Evolutionary conservation across 2,797 vertebrate species (phyloP).

Genomic region (Myotis vivesi): DNA sequence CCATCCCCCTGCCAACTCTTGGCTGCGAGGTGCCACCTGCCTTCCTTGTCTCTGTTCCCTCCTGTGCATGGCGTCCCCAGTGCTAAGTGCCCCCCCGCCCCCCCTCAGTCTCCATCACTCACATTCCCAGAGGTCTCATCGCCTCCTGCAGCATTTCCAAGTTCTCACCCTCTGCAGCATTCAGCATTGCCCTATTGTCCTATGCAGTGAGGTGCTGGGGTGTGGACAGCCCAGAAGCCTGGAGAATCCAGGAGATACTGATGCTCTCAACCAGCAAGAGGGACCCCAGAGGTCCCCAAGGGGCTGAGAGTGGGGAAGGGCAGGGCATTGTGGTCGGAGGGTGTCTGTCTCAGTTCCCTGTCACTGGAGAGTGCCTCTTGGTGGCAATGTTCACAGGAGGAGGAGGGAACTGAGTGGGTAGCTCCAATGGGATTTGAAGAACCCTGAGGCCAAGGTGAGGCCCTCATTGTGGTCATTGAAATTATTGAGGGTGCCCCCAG

Average conservation of each 20-base stretch:
- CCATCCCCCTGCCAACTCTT: not conserved
- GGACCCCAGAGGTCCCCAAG: not conserved
- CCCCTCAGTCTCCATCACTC: not conserved
- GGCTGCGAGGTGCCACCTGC: not conserved
- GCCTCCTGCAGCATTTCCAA: not conserved
- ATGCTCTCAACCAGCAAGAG: not conserved
- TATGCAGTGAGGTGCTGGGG: accelerated
- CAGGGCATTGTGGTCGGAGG: not conserved
- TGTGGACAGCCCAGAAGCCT: not conserved
- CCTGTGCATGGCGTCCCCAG: not conserved
- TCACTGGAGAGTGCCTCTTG: not conserved
- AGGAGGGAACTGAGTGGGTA: too few species aligned
- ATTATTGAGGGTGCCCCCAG: not conserved
- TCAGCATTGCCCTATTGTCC: not conserved
- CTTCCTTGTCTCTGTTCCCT: not conserved
- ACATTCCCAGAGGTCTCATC: not conserved
- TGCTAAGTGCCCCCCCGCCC: not conserved
- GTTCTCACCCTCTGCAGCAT: not conserved
- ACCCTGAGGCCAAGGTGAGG: not conserved
- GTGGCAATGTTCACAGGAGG: not conserved
- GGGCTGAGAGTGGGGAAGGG: not conserved
- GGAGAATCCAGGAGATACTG: not conserved
- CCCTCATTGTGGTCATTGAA: not conserved
- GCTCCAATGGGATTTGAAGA: not conserved
- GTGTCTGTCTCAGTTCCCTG: not conserved